These are phyloP conservation scores for Porites divaricata DNA, from an alignment of 92 coral and sea anemone species.

Conservation along the genomic window DNA sequence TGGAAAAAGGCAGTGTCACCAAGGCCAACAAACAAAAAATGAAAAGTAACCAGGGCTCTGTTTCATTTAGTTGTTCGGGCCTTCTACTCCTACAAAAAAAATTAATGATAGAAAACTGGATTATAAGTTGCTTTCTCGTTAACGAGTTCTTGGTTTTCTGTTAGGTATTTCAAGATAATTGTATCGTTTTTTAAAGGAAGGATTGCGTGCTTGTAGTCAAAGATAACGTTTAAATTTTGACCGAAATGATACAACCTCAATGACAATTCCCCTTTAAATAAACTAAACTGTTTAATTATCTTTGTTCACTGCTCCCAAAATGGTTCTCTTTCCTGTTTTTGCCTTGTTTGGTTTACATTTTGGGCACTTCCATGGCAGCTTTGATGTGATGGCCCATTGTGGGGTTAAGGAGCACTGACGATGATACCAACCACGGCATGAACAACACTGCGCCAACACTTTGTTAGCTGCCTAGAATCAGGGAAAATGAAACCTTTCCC, in stretches of 20 bases:
- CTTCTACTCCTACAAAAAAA: too few species aligned
- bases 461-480: slow-evolving; percentile 44
- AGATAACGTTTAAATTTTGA: too few species aligned
- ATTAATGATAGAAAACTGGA: too few species aligned
- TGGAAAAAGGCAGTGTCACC: slow-evolving; percentile 9
- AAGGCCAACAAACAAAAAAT: too few species aligned
- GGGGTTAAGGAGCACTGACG: slow-evolving; percentile 44
- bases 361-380: slow-evolving; percentile 28
- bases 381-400: slow-evolving; percentile 36
- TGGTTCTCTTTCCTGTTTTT: slow-evolving; percentile 7
- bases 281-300: slow-evolving; percentile 5
- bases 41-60: too few species aligned
- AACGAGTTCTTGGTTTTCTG: too few species aligned
- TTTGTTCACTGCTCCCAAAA: slow-evolving; percentile 10
- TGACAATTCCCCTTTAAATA: slow-evolving; percentile 6
- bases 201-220: too few species aligned
- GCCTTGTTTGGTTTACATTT: slow-evolving; percentile 14
- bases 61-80: too few species aligned
- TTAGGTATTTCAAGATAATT: too few species aligned
- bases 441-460: slow-evolving; percentile 55
- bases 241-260: too few species aligned
- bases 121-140: too few species aligned
- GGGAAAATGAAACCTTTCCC: slow-evolving; percentile 46
- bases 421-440: slow-evolving; percentile 64
- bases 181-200: too few species aligned